phyloP scores from a whole-genome alignment of 2,797 vertebrate species.

The Hypotaenidia philippensis region DNA sequence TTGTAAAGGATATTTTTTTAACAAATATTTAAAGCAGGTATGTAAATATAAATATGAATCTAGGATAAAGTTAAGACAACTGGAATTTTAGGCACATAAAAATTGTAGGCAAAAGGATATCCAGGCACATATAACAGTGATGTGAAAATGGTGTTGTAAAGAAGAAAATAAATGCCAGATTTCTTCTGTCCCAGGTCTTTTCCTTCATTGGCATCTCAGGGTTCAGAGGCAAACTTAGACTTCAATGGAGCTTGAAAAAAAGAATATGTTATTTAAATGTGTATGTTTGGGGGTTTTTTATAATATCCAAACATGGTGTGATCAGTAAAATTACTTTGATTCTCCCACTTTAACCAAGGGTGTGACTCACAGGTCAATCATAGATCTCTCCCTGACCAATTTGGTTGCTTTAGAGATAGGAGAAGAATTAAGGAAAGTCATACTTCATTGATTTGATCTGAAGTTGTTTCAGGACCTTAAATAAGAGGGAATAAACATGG shows the following conservation, averaged over 20 bases:
- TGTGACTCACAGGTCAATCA: background rate
- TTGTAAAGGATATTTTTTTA: background rate
- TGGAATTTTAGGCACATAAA: background rate
- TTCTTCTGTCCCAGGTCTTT: background rate
- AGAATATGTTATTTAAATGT: background rate
- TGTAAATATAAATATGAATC: background rate
- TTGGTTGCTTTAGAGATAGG: background rate
- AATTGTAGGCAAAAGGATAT: background rate
- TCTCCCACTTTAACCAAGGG: background rate
- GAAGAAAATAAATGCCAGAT: background rate
- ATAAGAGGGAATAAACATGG: background rate
- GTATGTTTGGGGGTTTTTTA: background rate
- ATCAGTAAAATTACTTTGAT: background rate
- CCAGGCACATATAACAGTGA: background rate
- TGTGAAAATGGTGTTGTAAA: background rate
- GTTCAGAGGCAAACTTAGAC: background rate
- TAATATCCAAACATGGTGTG: background rate
- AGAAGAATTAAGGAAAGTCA: background rate
- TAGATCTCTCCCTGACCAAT: background rate
- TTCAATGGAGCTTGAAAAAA: background rate
- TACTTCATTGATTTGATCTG: background rate
- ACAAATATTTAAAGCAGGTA: background rate
- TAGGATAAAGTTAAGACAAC: background rate
- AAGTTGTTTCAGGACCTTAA: background rate
- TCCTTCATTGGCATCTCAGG: background rate